phyloP scores from a whole-genome alignment of 2,888 invertebrate species.

The Strigamia transsilvanica region DNA sequence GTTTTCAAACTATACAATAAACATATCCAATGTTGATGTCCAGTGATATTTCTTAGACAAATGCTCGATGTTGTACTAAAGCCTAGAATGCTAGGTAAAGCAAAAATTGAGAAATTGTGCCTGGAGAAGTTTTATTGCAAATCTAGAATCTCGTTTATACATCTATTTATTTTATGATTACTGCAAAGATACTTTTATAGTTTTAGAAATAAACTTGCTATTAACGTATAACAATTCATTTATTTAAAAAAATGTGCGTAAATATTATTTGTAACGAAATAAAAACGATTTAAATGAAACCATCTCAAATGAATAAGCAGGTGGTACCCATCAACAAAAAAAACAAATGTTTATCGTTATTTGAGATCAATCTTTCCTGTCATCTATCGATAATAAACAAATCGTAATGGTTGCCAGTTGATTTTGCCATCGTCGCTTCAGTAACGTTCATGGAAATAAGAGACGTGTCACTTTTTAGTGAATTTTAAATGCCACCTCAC shows the following conservation, averaged over 20 bases:
- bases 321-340: no score
- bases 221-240: conserved; percentile 1
- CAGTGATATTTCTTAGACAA: conserved; percentile 30
- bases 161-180: neutral
- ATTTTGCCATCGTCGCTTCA: no score
- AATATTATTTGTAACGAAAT: no score
- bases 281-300: no score
- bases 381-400: no score
- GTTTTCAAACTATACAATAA: conserved; percentile 1
- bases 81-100: neutral
- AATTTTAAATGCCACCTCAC: no score
- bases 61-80: conserved; percentile 1
- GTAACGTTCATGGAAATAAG: no score
- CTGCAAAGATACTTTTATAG: neutral
- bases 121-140: neutral
- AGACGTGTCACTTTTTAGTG: no score
- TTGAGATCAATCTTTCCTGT: no score
- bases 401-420: no score
- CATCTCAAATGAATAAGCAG: no score
- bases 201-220: conserved; percentile 20
- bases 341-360: no score
- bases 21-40: conserved; percentile 16
- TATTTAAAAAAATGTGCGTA: neutral
- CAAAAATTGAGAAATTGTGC: conserved; percentile 25
- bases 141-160: neutral